Base-by-base conservation (phyloP, 2,888 invertebrate species). In the Drosophila pseudotalamancana region DNA sequence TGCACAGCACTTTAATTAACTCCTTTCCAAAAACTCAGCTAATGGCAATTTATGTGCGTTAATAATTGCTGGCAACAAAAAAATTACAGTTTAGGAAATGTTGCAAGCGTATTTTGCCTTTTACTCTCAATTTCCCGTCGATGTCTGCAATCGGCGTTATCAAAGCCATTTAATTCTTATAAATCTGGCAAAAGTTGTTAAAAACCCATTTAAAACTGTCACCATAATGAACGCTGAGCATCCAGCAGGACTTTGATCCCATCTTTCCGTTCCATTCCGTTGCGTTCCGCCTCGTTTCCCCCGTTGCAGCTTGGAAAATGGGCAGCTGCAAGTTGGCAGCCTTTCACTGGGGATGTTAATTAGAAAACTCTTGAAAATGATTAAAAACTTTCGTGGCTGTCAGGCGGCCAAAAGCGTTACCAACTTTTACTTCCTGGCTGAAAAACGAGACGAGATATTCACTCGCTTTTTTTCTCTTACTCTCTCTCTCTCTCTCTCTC, bases 361-460 rank as follows among this genome's bases (percentile, higher is more conserved):
- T 84, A 81, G 79, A 86, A 86, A 83, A 83, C 84, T 83, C 83
- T 86, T 74, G 84, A 71, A 86, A 86, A 86, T 86, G 81, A 86
- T 83, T 84, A 86, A 83, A 86, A 83, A 86, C 84, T 83, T 83
- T 83, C 61, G 55, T 43, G 50, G 51, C 54, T 54, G 76, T 65
- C 69, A 77, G 63, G 37, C 56, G 42, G 45, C 53, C 53, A 40
- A 54, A 60, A 60, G 65, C 37, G 67, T 54, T 67, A 69, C 66
- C 59, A 75, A 74, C 67, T 75, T 73, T 65, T 70, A 48, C 60
- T 43, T 25, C 46, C 37, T 37, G 46, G 56, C 32, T 39, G 39
- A 55, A 68, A 67, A 62, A 37, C 18, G 39, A 54, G 35, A 35
- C 37, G 43, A n/a, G n/a, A n/a, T n/a, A n/a, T n/a, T n/a, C n/a